Evolutionary conservation across 2,113 vertebrate species (phyloP), one percentile per base, ranked within the genome.

Genomic region (Naja naja): DNA sequence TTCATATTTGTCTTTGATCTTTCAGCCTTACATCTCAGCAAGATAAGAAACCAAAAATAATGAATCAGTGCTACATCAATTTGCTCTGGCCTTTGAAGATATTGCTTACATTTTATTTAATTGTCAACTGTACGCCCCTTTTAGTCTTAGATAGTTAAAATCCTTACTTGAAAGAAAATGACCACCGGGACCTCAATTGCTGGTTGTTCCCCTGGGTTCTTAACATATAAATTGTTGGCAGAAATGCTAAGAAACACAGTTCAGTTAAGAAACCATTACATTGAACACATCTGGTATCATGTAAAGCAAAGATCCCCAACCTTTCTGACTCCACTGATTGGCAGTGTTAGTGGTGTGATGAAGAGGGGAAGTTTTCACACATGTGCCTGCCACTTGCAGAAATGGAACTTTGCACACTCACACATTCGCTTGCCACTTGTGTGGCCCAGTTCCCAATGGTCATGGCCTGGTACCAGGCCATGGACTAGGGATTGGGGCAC

Each of bases 401-500:
- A 30, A 60, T 60, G 25, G 10, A 60, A 4, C 25, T 30, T 60
- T 4, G 2, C 25, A 60, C 25, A 60, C 25, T 60, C 9, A 60
- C 9, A 27, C 1, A 60, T 27, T 64, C 4, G 1, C 60, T 4
- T 64, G 27, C 60, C 27, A 30, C 60, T 64, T 64, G 27, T 4
- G 23, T 0, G 11, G 60, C 11, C 27, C 0, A 11, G 60, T 64
- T 64, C 27, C 27, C 11, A 64, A 64, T 64, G 27, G 27, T 11
- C 8, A 4, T 30, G 10, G 27, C 3, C 27, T 30, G 3, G 3
- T 30, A 27, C 27, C 1, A 1, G 58, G 10, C 27, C 1, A 3
- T 30, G 60, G 11, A 3, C 25, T 30, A 11, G 60, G 27, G 10
- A 64, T 64, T 64, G 27, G 60, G 60, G 30, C 14, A 3, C 30